A percentile compares a stretch with the other conserved stretches of the same genome.
Evolutionary conservation across 2,888 invertebrate genomes (phyloP).

Genomic region (Acleris holmiana): DNA sequence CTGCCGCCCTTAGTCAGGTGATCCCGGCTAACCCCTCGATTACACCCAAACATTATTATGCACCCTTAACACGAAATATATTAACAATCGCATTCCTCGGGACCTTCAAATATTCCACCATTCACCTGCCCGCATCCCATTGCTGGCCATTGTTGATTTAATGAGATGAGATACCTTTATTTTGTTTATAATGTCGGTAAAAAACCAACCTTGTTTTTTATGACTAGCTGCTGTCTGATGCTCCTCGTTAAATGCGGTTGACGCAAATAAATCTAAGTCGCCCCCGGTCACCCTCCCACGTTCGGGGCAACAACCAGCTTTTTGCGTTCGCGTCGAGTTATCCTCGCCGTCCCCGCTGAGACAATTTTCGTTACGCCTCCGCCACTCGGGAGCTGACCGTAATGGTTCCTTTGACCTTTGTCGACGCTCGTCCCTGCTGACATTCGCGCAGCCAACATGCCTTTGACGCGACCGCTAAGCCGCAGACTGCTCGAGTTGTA

Average conservation of each 20-base stretch:
- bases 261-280: conserved; percentile 32
- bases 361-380: conserved; percentile 71
- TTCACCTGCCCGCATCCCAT: conserved; percentile 72
- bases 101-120: conserved; percentile 60
- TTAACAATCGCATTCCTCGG: conserved; percentile 64
- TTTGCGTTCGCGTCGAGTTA: conserved; percentile 61
- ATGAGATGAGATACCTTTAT: conserved; percentile 60
- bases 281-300: conserved; percentile 46
- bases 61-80: conserved; percentile 60
- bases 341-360: conserved; percentile 65
- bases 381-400: conserved; percentile 58
- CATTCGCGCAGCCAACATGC: conserved; percentile 60
- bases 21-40: conserved; percentile 54
- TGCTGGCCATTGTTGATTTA: conserved; percentile 58
- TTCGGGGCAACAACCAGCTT: conserved; percentile 56
- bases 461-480: conserved; percentile 62
- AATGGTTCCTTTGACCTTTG: conserved; percentile 76
- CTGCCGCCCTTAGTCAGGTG: conserved; percentile 70
- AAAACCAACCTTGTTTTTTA: conserved; percentile 24
- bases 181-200: conserved; percentile 29
- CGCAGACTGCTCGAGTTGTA: conserved; percentile 49
- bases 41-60: conserved; percentile 58
- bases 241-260: conserved; percentile 32
- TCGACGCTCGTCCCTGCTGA: conserved; percentile 61
- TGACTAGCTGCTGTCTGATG: conserved; percentile 38